A percentile compares a stretch with the other conserved stretches of the same genome.
phyloP scores from a whole-genome alignment of 2,797 vertebrate genomes.

The Amphiprion clarkii region DNA sequence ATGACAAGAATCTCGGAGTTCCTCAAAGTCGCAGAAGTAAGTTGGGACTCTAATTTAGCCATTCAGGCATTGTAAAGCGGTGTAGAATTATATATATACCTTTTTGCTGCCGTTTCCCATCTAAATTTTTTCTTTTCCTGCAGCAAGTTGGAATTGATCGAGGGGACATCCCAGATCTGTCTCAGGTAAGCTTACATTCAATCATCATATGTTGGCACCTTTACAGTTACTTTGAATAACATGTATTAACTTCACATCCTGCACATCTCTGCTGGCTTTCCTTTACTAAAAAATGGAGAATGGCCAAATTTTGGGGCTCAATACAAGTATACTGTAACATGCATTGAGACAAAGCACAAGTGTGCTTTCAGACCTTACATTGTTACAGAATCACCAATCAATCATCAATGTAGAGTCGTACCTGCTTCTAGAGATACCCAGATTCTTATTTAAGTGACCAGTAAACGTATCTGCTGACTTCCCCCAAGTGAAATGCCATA shows the following conservation, averaged over 20 bases:
- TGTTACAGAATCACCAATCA: too few species aligned
- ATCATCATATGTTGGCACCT: background rate
- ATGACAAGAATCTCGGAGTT: conserved; percentile 98
- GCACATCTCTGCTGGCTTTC: conserved; percentile 19
- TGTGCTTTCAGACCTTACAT: too few species aligned
- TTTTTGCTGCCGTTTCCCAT: background rate
- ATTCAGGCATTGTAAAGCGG: background rate
- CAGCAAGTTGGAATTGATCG: conserved; percentile 98
- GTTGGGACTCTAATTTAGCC: background rate
- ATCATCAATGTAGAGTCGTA: too few species aligned
- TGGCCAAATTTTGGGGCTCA: conserved; percentile 25
- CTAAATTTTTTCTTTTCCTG: conserved; percentile 64
- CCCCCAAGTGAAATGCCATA: too few species aligned
- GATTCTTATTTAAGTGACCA: too few species aligned
- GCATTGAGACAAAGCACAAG: too few species aligned
- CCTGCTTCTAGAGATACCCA: too few species aligned
- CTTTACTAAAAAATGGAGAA: conserved; percentile 13
- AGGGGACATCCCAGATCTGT: conserved; percentile 97
- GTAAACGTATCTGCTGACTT: too few species aligned
- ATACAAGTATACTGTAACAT: background rate
- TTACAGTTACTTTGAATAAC: background rate
- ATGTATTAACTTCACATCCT: background rate
- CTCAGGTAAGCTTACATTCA: conserved; percentile 87
- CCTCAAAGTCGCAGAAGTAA: conserved; percentile 97
- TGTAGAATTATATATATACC: accelerated